These are phyloP conservation scores for Panopea generosa DNA, from an alignment of 2,888 invertebrate genomes.

Conservation along the genomic window DNA sequence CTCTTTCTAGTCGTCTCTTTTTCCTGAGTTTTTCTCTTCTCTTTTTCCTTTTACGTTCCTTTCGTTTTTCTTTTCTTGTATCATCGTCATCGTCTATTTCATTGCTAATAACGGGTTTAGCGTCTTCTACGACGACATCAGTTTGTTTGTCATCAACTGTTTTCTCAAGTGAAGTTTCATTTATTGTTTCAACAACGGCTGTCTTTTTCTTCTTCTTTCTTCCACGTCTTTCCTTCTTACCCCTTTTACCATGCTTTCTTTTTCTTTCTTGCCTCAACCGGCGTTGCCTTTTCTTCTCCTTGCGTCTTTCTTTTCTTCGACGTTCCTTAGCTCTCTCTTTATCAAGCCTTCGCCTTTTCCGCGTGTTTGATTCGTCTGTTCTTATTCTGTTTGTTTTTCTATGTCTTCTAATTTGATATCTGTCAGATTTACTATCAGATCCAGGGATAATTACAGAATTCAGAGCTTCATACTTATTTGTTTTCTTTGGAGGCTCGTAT, in stretches of 20 bases:
- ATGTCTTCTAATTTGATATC: slow-evolving; percentile 42
- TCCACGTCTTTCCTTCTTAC: slow-evolving; percentile 42
- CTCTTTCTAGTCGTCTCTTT: slow-evolving; percentile 21
- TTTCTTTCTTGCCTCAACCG: slow-evolving; percentile 33
- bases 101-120: slow-evolving; percentile 33
- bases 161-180: slow-evolving; percentile 11
- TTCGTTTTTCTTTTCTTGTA: background rate
- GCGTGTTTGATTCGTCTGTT: slow-evolving; percentile 58
- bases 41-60: slow-evolving; percentile 32
- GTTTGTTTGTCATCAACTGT: slow-evolving; percentile 20
- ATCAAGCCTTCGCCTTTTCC: slow-evolving; percentile 59
- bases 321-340: slow-evolving; percentile 60
- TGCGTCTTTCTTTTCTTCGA: slow-evolving; percentile 53
- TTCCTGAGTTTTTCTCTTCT: slow-evolving; percentile 22
- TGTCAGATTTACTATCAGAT: slow-evolving; percentile 26
- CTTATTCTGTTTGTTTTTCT: slow-evolving; percentile 43
- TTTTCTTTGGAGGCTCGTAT: slow-evolving; percentile 50
- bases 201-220: slow-evolving; percentile 54
- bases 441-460: slow-evolving; percentile 44
- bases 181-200: background rate
- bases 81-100: slow-evolving; percentile 19
- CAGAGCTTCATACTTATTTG: slow-evolving; percentile 53
- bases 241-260: slow-evolving; percentile 50
- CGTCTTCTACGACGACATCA: slow-evolving; percentile 25
- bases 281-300: slow-evolving; percentile 47